These are phyloP conservation scores for Hedya salicella DNA, from an alignment of 2,888 invertebrate species.

Conservation along the genomic window DNA sequence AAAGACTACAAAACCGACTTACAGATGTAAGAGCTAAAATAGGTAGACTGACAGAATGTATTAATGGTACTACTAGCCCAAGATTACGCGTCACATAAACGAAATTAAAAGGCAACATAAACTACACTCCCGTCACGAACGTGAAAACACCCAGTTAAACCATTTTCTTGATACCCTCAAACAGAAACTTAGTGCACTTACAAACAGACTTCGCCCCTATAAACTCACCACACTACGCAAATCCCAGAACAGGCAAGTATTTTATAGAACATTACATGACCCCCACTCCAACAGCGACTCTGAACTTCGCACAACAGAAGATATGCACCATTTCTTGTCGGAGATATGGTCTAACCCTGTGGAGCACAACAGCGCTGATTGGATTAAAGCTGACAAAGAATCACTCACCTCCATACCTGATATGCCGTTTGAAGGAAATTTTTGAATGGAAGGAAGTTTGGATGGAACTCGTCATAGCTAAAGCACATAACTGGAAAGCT, in stretches of 20 bases:
- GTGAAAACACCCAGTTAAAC: neutral
- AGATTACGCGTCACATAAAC: neutral
- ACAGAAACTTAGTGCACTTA: neutral
- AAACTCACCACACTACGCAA: neutral
- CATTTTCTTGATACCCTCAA: neutral
- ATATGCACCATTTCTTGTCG: neutral
- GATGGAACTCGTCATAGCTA: neutral
- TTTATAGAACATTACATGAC: neutral
- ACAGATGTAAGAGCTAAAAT: neutral
- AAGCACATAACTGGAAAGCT: neutral
- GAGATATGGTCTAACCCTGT: neutral
- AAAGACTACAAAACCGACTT: no score
- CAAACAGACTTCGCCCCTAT: neutral
- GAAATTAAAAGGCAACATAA: no score
- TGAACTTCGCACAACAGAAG: neutral
- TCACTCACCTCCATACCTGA: neutral
- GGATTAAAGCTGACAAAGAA: neutral
- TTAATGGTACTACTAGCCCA: neutral
- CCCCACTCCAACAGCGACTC: neutral
- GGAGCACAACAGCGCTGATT: neutral
- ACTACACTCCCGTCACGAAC: no score
- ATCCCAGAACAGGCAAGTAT: neutral
- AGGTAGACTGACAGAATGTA: neutral
- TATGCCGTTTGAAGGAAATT: neutral
- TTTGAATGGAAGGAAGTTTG: neutral